Conservation (phyloP, 2,113 vertebrate species). For the Sciurus niger region DNA sequence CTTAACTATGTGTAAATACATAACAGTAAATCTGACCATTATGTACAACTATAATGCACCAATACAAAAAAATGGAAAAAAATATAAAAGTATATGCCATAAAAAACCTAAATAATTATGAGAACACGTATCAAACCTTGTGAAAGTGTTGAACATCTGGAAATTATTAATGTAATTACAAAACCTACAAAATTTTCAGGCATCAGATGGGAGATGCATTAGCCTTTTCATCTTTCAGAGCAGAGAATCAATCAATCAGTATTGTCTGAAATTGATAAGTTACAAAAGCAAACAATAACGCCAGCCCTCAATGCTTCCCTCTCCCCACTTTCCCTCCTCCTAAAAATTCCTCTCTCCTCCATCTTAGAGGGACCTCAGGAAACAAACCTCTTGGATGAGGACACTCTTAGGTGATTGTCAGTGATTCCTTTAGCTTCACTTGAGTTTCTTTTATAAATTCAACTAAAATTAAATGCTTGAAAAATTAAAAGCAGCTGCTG, state of each 20-base stretch:
- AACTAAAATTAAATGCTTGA: conserved; percentile 1
- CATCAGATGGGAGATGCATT: neutral
- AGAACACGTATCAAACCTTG: neutral
- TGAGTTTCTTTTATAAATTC: conserved; percentile 5
- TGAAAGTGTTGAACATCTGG: neutral
- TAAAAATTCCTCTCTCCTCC: neutral
- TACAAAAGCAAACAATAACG: neutral
- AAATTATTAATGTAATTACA: neutral
- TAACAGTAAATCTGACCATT: neutral
- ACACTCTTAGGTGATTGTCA: neutral
- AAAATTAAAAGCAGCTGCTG: neutral
- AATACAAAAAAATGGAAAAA: neutral
- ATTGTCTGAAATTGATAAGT: neutral
- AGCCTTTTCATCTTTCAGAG: neutral
- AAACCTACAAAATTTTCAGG: neutral
- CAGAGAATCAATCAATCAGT: neutral
- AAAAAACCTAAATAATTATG: neutral
- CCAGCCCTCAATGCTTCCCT: neutral
- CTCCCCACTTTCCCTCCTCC: too few species aligned
- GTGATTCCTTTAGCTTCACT: neutral
- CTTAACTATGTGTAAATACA: neutral
- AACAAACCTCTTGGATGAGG: neutral
- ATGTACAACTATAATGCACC: too few species aligned
- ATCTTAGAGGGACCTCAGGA: neutral
- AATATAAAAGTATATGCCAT: neutral